Evolutionary conservation across 2,888 invertebrate species (phyloP).

Genomic region (Drosophila kanekoi): DNA sequence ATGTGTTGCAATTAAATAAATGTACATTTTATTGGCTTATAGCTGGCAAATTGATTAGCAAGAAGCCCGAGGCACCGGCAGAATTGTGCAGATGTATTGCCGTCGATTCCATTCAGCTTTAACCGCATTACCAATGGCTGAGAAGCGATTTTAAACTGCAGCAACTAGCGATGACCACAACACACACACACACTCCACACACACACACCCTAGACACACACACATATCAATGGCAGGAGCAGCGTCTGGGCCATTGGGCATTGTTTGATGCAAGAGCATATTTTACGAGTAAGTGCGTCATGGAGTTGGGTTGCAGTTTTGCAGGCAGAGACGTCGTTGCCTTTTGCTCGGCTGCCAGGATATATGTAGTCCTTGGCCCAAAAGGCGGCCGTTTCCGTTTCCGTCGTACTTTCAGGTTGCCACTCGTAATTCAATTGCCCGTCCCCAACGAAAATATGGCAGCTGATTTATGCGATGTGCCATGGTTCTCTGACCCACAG

Average conservation of each 20-base stretch:
- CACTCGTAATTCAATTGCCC: constrained; percentile 75
- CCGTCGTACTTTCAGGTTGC: constrained; percentile 61
- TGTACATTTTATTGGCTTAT: constrained; percentile 7
- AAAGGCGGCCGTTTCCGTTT: constrained; percentile 53
- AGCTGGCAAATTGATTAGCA: constrained; percentile 27
- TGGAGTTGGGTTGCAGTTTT: constrained; percentile 39
- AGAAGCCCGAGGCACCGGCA: neutral
- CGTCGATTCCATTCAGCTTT: constrained; percentile 7
- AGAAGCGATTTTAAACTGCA: neutral
- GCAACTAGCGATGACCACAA: constrained; percentile 1
- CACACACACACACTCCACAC: constrained; percentile 2
- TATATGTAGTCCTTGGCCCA: constrained; percentile 56
- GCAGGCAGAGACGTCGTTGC: constrained; percentile 22
- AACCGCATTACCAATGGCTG: constrained; percentile 3
- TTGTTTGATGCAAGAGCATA: constrained; percentile 54
- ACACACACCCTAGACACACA: neutral
- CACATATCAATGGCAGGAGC: constrained; percentile 1
- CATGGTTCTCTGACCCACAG: constrained; percentile 33
- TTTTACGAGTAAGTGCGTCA: constrained; percentile 43
- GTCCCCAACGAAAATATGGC: constrained; percentile 49
- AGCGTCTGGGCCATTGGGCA: constrained; percentile 12
- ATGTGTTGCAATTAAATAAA: neutral
- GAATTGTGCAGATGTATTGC: constrained; percentile 3
- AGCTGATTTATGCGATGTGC: constrained; percentile 51
- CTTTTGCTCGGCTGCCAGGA: constrained; percentile 51